phyloP scores from a whole-genome alignment of 2,888 invertebrate species.

The Ormyrus nitidulus region DNA sequence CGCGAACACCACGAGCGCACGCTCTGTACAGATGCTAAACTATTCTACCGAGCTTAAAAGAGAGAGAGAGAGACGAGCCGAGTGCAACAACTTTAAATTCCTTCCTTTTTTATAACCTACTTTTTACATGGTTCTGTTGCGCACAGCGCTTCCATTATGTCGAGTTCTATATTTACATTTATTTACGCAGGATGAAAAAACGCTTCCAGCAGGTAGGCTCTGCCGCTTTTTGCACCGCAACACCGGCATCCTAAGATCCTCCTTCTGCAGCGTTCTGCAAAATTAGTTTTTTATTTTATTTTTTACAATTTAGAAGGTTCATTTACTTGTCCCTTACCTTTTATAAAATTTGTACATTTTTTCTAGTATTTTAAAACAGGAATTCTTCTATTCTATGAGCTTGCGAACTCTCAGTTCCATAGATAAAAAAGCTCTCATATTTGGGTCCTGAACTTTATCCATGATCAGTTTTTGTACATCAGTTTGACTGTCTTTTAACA shows the following conservation, averaged over 20 bases:
- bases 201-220: neutral
- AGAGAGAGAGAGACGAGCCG: neutral
- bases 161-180: constrained; percentile 34
- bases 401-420: constrained; percentile 82
- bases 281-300: constrained; percentile 2
- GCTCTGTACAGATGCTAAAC: neutral
- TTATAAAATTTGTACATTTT: neutral
- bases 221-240: constrained; percentile 14
- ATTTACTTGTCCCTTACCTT: neutral
- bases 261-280: constrained; percentile 17
- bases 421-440: constrained; percentile 87
- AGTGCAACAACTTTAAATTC: constrained; percentile 13
- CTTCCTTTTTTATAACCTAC: constrained; percentile 25
- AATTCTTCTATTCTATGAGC: constrained; percentile 60
- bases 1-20: neutral
- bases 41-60: neutral
- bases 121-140: constrained; percentile 17
- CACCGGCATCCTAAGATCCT: neutral
- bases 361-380: neutral
- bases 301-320: neutral
- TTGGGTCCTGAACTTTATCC: constrained; percentile 86
- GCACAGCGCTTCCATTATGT: neutral
- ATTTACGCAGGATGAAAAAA: neutral
- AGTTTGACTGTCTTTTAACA: constrained; percentile 82
- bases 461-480: constrained; percentile 84